A percentile compares a stretch with the other conserved stretches of the same genome.
Evolutionary conservation across 2,888 invertebrate species (phyloP).

Genomic region (Dendrolimus houi): DNA sequence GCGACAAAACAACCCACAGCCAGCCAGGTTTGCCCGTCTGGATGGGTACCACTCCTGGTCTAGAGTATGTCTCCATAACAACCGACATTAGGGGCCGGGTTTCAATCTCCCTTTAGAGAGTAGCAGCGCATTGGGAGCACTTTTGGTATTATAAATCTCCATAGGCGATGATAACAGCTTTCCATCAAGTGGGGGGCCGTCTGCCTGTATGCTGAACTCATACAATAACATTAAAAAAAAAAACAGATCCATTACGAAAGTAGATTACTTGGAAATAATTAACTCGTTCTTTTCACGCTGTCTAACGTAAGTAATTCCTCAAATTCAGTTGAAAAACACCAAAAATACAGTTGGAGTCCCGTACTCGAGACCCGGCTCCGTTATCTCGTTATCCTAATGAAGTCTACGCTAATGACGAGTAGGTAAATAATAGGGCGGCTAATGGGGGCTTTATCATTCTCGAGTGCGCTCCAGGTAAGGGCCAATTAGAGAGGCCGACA

Average conservation of each 20-base stretch:
- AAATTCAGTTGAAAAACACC: slow-evolving; percentile 58
- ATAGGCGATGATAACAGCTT: too few relatives aligned
- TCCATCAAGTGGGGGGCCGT: too few relatives aligned
- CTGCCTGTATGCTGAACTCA: too few relatives aligned
- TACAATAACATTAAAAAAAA: slow-evolving; percentile 1
- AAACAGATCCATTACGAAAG: slow-evolving; percentile 11
- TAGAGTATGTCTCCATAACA: too few relatives aligned
- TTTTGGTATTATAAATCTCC: too few relatives aligned
- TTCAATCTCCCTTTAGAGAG: too few relatives aligned
- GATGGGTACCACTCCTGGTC: too few relatives aligned
- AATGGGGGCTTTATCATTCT: slow-evolving; percentile 77
- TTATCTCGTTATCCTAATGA: slow-evolving; percentile 77
- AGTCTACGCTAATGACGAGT: slow-evolving; percentile 77
- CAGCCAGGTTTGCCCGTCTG: neutral
- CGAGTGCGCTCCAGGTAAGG: slow-evolving; percentile 76
- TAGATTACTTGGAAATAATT: slow-evolving; percentile 50
- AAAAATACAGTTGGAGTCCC: slow-evolving; percentile 50
- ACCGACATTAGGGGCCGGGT: too few relatives aligned
- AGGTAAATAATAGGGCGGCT: slow-evolving; percentile 77
- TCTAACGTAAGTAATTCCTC: slow-evolving; percentile 35
- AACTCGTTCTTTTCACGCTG: slow-evolving; percentile 35
- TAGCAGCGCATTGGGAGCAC: too few relatives aligned
- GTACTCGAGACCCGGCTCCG: slow-evolving; percentile 58
- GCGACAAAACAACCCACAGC: neutral
- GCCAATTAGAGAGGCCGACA: slow-evolving; percentile 74